Evolutionary conservation across 1,140 invertebrate genomes (phyloP).

Genomic region (Drosophila erecta): DNA sequence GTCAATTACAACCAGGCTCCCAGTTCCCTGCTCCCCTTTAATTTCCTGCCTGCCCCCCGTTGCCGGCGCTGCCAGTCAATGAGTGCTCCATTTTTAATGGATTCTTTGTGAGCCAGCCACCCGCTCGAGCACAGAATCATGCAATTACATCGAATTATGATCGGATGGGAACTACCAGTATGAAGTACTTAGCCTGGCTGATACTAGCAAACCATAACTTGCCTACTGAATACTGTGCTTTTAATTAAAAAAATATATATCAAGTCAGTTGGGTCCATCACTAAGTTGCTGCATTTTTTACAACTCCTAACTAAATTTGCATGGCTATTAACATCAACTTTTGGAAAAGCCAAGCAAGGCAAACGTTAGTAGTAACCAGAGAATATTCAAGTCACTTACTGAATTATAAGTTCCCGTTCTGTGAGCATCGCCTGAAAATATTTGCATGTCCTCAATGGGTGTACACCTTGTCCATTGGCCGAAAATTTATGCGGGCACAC

Average conservation of each 20-base stretch:
- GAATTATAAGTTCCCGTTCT: slow-evolving; percentile 1
- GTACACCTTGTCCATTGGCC: slow-evolving; percentile 10
- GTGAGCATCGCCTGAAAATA: slow-evolving; percentile 10
- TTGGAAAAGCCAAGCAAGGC: no score
- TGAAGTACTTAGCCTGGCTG: no score
- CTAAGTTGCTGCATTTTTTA: no score
- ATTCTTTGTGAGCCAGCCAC: not conserved
- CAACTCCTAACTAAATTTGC: no score
- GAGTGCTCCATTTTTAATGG: slow-evolving; percentile 17
- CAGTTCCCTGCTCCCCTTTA: slow-evolving; percentile 5
- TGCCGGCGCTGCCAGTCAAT: slow-evolving; percentile 21
- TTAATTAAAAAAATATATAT: no score
- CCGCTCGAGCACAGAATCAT: not conserved
- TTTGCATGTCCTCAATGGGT: slow-evolving; percentile 22
- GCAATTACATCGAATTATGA: not conserved
- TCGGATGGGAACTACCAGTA: not conserved
- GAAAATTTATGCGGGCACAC: slow-evolving; percentile 23
- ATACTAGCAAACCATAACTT: no score
- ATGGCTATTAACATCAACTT: no score
- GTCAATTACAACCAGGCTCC: slow-evolving; percentile 46
- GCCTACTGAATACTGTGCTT: no score
- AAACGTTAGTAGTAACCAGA: no score
- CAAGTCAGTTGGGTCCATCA: no score
- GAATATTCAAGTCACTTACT: not conserved
- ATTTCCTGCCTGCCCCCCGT: slow-evolving; percentile 12